Base-by-base conservation (phyloP, 2,797 vertebrate species). In the Buceros bicornis region DNA sequence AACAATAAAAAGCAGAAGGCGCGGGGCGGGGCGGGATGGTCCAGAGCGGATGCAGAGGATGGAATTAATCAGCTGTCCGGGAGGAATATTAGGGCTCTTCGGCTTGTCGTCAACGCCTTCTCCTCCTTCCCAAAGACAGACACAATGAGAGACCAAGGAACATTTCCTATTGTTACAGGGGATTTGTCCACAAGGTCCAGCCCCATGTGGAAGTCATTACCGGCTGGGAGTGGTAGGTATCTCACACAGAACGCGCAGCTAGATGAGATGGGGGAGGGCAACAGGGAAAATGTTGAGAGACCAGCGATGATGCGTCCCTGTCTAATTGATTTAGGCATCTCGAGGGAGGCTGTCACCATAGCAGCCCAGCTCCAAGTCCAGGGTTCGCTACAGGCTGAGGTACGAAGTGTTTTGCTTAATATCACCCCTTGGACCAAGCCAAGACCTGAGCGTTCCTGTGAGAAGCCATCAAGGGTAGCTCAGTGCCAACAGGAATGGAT, bases 151-250 rank as follows among this genome's bases (percentile, higher is more conserved):
- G 89, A 95, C 95, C 90, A 94, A 97, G 93, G 96, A 96, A 93
- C 92, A 95, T 96, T 95, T 96, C 93, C 97, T 86, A 90, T 95
- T 97, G 94, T 95, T 96, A 87, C 94, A 87, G 84, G 93, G 93
- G 96, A 97, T 96, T 91, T 92, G 94, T 96, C 92, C 92, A 91
- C 89, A 73, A 92, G 91, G 96, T 89, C 90, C 91, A 93, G 90
- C 92, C 89, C 94, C 97, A 97, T 94, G 96, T 97, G 97, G 96
- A 97, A 97, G 97, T 96, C 96, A 97, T 97, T 97, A 97, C 80
- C n/a, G 79, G 79, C 87, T 94, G 96, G 96, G 97, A 97, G 96
- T 96, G 97, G 97, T 93, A 96, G 97, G 95, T 96, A 96, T 95
- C 94, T 85, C 8, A 1, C 78, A 89, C 83, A 95, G 80, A 96